Evolutionary conservation across 2,113 vertebrate genomes (phyloP).

Genomic region (Prinia subflava): DNA sequence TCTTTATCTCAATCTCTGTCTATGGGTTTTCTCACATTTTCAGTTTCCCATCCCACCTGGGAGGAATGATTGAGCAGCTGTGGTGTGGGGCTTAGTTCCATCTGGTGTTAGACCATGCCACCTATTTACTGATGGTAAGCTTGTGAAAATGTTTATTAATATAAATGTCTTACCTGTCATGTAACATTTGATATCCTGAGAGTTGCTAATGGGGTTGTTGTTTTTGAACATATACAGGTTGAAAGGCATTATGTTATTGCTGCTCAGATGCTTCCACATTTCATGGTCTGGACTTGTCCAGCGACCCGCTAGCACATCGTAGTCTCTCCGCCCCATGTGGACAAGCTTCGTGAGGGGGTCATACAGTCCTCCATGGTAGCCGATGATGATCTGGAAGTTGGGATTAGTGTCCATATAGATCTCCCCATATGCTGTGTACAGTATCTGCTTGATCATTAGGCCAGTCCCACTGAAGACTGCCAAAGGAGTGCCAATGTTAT

Average conservation of each 20-base stretch:
- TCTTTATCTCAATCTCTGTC: background rate
- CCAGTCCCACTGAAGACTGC: constrained; percentile 96
- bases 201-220: constrained; percentile 96
- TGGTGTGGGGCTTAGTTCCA: background rate
- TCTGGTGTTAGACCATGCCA: background rate
- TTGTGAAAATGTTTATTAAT: background rate
- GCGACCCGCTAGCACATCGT: constrained; percentile 91
- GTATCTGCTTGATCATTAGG: constrained; percentile 95
- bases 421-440: constrained; percentile 95
- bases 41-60: background rate
- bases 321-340: constrained; percentile 94
- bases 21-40: background rate
- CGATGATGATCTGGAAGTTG: constrained; percentile 89
- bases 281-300: constrained; percentile 95
- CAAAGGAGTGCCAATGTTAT: constrained; percentile 94
- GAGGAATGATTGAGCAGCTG: background rate
- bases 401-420: constrained; percentile 98
- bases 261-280: constrained; percentile 90
- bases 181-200: constrained; percentile 96
- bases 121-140: background rate
- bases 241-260: constrained; percentile 90
- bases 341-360: constrained; percentile 93
- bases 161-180: constrained; percentile 87
- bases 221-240: constrained; percentile 99
- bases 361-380: constrained; percentile 95